Percentiles rank a stretch among this genome's conserved stretches.
These are phyloP conservation scores for Dolichallabes microphthalmus DNA, from an alignment of 2,113 vertebrate genomes.

Conservation along the genomic window DNA sequence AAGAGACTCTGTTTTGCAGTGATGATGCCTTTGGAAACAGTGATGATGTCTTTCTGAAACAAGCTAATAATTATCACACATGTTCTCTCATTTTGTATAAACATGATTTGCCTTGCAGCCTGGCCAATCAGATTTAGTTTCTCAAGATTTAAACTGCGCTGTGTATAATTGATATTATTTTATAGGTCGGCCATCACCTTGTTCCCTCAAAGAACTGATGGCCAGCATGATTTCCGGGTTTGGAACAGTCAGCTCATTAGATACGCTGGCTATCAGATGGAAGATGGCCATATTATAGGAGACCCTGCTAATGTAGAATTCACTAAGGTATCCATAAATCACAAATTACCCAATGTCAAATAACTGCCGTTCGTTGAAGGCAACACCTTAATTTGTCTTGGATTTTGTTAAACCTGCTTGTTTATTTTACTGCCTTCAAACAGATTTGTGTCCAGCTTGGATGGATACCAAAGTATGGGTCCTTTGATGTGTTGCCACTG, in stretches of 20 bases:
- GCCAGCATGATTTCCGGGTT: slow-evolving; percentile 79
- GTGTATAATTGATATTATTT: slow-evolving; percentile 51
- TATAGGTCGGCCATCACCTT: slow-evolving; percentile 82
- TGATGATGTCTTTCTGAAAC: too few species aligned
- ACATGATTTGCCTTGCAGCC: not conserved
- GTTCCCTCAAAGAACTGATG: slow-evolving; percentile 79
- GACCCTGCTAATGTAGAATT: slow-evolving; percentile 78
- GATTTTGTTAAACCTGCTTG: not conserved
- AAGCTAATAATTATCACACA: too few species aligned
- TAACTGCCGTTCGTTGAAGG: not conserved
- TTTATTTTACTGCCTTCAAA: not conserved
- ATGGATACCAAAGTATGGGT: slow-evolving; percentile 79
- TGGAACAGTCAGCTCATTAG: slow-evolving; percentile 83
- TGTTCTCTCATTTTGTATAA: not conserved
- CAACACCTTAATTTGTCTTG: not conserved
- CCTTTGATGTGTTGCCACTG: slow-evolving; percentile 82
- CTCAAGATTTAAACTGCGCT: not conserved
- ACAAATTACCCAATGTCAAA: not conserved
- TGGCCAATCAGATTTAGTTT: not conserved
- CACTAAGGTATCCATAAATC: slow-evolving; percentile 72
- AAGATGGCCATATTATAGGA: slow-evolving; percentile 72
- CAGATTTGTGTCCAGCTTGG: slow-evolving; percentile 83
- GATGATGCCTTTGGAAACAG: too few species aligned
- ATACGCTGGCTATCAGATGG: slow-evolving; percentile 78
- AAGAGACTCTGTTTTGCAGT: too few species aligned